Base-by-base conservation (phyloP, 2,888 invertebrate genomes). In the Tetheella fluctuosa region DNA sequence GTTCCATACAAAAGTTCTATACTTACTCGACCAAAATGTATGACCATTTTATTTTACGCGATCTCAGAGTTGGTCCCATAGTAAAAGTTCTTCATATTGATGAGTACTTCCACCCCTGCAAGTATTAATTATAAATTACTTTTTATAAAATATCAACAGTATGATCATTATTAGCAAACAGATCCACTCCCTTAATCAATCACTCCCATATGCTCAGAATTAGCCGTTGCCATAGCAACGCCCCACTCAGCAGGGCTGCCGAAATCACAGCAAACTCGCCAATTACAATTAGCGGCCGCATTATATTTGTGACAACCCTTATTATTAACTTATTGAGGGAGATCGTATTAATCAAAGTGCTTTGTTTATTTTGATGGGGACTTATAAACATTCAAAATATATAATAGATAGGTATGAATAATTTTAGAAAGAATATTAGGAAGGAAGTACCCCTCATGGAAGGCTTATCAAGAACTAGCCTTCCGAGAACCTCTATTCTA, bases 261-360 rank as follows among this genome's bases (percentile, higher is more conserved):
- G 70, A 77, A 81, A 77, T 75, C 69, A 65, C 66, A 59, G 69
- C 65, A 58, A 64, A 67, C 64, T 70, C 64, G 65, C 69, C 78
- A 83, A 84, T 85, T 85, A 85, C 82, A 86, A 86, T 87, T 86
- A 87, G 78, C 64, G 61, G 57, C 52, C 64, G 70, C 73, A 80
- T 84, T 80, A 72, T 77, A 71, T 69, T 75, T 67, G 71, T 62
- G 70, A 68, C 70, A 69, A 69, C 74, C 78, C 78, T 79, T 76
- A 62, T 73, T 61, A 75, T 80, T 72, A 73, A 59, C 54, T 23
- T 55, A 52, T 54, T 59, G 54, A 52, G 62, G 67, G 67, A 58
- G 30, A 17, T 60, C 23, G 58, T 37, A 39, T 59, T 76, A 73
- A 77, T 79, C 73, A 74, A 71, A 68, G 62, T 54, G 60, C 63